Evolutionary conservation across 2,113 vertebrate species (phyloP).

Genomic region (Pipra filicauda): DNA sequence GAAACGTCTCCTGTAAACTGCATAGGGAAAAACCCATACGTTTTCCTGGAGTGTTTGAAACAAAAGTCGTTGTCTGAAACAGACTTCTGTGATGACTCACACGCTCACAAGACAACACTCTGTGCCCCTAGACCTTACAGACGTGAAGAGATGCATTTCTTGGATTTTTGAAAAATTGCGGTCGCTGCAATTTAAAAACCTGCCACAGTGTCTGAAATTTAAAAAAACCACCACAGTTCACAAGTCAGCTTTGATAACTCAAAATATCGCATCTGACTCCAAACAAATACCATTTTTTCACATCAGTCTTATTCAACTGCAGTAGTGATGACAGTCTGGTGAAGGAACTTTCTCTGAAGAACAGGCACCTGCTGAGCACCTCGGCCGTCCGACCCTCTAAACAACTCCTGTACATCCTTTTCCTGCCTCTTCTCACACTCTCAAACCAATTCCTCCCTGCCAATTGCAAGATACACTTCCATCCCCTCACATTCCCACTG

Average conservation of each 20-base stretch:
- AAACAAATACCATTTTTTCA: neutral
- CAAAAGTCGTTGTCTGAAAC: neutral
- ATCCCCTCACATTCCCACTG: neutral
- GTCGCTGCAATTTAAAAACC: neutral
- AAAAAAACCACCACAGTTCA: neutral
- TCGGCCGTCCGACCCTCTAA: rapidly evolving
- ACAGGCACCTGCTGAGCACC: neutral
- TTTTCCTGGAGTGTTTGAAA: neutral
- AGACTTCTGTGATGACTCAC: neutral
- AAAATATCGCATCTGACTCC: neutral
- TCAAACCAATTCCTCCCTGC: neutral
- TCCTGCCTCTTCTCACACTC: neutral
- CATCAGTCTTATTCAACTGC: neutral
- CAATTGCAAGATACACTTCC: neutral
- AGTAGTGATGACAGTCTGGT: neutral
- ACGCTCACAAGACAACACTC: neutral
- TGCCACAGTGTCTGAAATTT: neutral
- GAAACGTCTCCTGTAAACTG: neutral
- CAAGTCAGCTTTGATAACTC: neutral
- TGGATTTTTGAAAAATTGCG: neutral
- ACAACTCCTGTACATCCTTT: neutral
- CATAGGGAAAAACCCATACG: rapidly evolving
- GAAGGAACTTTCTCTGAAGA: neutral
- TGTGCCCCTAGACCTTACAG: neutral
- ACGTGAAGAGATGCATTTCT: neutral